Percentiles rank a stretch among this genome's conserved stretches.
Conservation (phyloP, 2,797 vertebrate genomes). For the Myotis findleyi region DNA sequence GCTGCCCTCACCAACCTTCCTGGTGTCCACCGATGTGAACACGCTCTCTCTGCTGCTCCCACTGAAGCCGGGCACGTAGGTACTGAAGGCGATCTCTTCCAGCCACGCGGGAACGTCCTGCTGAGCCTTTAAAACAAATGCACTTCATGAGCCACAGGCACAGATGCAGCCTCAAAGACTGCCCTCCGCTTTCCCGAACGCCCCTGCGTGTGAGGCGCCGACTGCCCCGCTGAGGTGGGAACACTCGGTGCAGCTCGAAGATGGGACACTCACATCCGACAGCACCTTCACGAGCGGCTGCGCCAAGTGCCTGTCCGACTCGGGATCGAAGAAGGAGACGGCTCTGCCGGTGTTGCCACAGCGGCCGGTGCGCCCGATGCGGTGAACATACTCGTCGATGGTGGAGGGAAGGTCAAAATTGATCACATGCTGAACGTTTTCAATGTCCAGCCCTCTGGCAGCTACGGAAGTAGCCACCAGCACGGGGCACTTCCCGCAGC, state of each 20-base stretch:
- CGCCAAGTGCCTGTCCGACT: conserved; percentile 86
- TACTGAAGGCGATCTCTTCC: conserved; percentile 90
- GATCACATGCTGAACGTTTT: conserved; percentile 96
- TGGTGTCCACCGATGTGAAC: conserved; percentile 88
- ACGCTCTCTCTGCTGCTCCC: conserved; percentile 79
- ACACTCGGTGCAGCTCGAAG: not conserved
- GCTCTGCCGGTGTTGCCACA: conserved; percentile 95
- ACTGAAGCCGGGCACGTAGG: conserved; percentile 72
- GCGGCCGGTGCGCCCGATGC: conserved; percentile 96
- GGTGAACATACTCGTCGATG: conserved; percentile 96
- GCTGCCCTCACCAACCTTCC: conserved; percentile 88
- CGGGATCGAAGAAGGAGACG: conserved; percentile 93
- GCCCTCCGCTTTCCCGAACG: not conserved
- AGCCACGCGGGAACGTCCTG: conserved; percentile 96
- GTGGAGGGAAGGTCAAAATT: conserved; percentile 95
- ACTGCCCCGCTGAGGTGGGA: not conserved
- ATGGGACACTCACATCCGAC: conserved; percentile 88
- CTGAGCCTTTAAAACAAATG: conserved; percentile 90
- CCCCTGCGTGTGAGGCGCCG: not conserved
- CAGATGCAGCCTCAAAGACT: not conserved
- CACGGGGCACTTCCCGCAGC: conserved; percentile 92
- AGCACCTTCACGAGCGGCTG: conserved; percentile 92
- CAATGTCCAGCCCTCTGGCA: conserved; percentile 96
- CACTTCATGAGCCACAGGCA: not conserved
- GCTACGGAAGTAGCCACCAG: conserved; percentile 97